Evolutionary conservation across 2,888 invertebrate species (phyloP).

Genomic region (Eumacrocentrus americanus): DNA sequence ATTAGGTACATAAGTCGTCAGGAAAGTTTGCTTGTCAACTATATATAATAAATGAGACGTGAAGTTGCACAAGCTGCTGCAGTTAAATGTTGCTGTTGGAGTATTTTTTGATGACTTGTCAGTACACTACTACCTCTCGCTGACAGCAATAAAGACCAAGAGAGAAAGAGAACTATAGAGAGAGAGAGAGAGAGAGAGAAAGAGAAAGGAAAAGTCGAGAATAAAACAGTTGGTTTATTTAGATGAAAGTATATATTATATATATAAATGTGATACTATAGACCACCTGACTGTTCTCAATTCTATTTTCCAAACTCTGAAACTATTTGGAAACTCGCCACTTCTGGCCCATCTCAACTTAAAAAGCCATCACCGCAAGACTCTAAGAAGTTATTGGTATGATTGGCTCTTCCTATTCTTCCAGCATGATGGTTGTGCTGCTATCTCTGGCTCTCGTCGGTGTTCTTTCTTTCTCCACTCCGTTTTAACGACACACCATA

Average conservation of each 20-base stretch:
- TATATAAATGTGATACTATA: too few relatives aligned
- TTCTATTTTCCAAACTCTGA: too few relatives aligned
- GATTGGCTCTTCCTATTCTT: conserved; percentile 2
- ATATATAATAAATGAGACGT: not conserved
- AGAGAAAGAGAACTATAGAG: not conserved
- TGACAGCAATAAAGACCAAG: not conserved
- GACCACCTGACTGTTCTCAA: not conserved
- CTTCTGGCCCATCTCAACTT: conserved; percentile 26
- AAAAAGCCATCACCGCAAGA: conserved; percentile 17
- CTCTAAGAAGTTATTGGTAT: conserved; percentile 18
- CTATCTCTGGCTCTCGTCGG: not conserved
- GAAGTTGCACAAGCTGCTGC: not conserved
- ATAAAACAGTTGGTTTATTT: not conserved
- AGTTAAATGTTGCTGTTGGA: not conserved
- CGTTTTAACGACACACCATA: conserved; percentile 5
- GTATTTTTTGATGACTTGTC: not conserved
- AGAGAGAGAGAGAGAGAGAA: conserved; percentile 14
- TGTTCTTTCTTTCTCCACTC: not conserved
- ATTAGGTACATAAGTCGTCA: too few relatives aligned
- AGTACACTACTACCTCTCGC: too few relatives aligned
- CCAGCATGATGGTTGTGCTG: not conserved
- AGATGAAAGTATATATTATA: not conserved
- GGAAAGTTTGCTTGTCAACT: not conserved
- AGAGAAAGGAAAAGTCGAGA: too few relatives aligned
- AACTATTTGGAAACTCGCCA: conserved; percentile 41